phyloP scores from a whole-genome alignment of 2,797 vertebrate genomes.

The Propithecus deckenii region DNA sequence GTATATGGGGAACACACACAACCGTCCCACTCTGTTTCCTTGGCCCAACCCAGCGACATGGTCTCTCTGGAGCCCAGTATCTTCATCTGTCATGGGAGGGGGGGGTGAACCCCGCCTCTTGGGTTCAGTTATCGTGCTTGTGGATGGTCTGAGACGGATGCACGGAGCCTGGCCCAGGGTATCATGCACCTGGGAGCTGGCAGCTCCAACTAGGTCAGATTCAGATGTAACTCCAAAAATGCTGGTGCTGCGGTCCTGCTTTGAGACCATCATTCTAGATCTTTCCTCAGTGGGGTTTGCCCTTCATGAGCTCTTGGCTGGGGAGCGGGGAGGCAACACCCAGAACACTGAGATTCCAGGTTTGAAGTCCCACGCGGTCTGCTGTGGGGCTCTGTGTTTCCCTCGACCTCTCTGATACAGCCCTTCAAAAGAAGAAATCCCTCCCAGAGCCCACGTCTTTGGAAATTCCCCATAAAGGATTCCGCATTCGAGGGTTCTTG shows the following conservation, averaged over 20 bases:
- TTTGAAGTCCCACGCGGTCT: not conserved
- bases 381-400: constrained; percentile 43
- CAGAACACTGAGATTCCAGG: not conserved
- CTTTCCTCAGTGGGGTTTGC: not conserved
- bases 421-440: constrained; percentile 48
- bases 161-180: rapidly evolving
- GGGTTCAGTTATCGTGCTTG: rapidly evolving
- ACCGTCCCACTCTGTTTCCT: not conserved
- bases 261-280: not conserved
- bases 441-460: constrained; percentile 44
- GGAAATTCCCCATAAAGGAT: constrained; percentile 58
- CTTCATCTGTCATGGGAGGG: not conserved
- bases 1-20: not conserved
- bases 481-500: not conserved
- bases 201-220: not conserved
- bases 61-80: not conserved
- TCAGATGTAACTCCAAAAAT: not conserved
- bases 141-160: no score
- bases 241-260: not conserved
- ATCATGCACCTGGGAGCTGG: not conserved
- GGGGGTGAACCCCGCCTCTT: not conserved
- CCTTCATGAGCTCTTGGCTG: not conserved
- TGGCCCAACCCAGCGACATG: not conserved
- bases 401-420: constrained; percentile 18
- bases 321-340: not conserved